Evolutionary conservation across 2,888 invertebrate species (phyloP).

Genomic region (Deilephila porcellus): DNA sequence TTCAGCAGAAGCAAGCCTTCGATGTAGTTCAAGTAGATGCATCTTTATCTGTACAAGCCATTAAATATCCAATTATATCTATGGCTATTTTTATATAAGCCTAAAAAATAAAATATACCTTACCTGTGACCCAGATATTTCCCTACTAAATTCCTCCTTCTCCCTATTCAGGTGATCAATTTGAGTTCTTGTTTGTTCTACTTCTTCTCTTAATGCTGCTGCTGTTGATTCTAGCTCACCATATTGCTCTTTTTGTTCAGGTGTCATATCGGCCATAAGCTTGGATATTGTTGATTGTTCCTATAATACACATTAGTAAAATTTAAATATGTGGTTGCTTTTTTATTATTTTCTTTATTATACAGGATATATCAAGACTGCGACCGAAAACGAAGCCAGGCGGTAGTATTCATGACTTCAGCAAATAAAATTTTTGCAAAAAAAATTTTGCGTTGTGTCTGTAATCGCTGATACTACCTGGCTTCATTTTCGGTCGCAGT

Average conservation of each 20-base stretch:
- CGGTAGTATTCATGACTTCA: no score
- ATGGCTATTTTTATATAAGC: no score
- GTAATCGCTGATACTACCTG: no score
- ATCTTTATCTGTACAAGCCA: conserved; percentile 69
- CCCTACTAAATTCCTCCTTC: conserved; percentile 88
- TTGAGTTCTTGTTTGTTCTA: conserved; percentile 85
- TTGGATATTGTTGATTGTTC: conserved; percentile 87
- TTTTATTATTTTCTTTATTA: no score
- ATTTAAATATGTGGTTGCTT: no score
- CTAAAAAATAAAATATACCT: background rate
- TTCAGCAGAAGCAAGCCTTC: conserved; percentile 67
- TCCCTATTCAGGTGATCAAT: conserved; percentile 87
- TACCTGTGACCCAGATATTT: conserved; percentile 86
- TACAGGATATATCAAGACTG: no score
- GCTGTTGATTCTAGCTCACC: conserved; percentile 77
- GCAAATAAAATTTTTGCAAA: no score
- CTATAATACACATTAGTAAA: conserved; percentile 52
- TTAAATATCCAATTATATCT: background rate
- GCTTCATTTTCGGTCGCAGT: no score
- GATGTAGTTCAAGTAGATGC: conserved; percentile 72
- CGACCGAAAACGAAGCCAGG: no score
- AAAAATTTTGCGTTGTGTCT: no score
- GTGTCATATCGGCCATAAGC: conserved; percentile 86
- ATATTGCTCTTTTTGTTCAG: conserved; percentile 84
- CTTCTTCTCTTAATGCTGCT: conserved; percentile 79